phyloP scores from a whole-genome alignment of 2,113 vertebrate species.

The Hippocampus abdominalis region DNA sequence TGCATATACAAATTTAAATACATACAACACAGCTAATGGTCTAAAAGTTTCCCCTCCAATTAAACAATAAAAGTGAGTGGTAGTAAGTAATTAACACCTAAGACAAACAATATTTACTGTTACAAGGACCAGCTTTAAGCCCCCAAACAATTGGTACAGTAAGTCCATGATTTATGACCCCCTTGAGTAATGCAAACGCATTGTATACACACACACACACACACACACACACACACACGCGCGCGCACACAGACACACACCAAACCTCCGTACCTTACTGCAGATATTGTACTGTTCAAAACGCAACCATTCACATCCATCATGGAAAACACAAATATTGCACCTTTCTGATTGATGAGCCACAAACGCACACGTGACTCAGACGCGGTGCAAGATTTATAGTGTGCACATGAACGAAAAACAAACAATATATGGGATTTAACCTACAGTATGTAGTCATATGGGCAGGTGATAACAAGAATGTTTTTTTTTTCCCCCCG shows the following conservation, averaged over 20 bases:
- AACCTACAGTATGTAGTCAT: neutral
- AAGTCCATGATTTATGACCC: neutral
- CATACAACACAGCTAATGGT: neutral
- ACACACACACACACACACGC: conserved; percentile 1
- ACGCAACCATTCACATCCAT: conserved; percentile 51
- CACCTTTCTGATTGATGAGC: conserved; percentile 60
- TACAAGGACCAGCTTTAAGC: neutral
- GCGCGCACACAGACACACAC: neutral
- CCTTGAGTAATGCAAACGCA: neutral
- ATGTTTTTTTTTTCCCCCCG: neutral
- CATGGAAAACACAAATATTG: conserved; percentile 62
- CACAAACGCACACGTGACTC: conserved; percentile 54
- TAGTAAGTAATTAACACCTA: neutral
- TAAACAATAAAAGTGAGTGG: neutral
- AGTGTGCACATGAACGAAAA: conserved; percentile 40
- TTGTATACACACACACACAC: neutral
- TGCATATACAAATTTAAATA: too few relatives aligned
- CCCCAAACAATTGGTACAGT: neutral
- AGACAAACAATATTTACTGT: neutral
- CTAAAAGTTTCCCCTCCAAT: neutral
- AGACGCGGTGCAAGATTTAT: conserved; percentile 52
- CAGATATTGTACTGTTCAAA: conserved; percentile 52
- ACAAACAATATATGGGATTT: conserved; percentile 17
- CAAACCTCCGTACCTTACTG: conserved; percentile 16
- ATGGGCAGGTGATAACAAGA: conserved; percentile 2